Percentiles rank a stretch among this genome's conserved stretches.
Conservation (phyloP, 2,888 invertebrate species). For the Drosophila atripex region DNA sequence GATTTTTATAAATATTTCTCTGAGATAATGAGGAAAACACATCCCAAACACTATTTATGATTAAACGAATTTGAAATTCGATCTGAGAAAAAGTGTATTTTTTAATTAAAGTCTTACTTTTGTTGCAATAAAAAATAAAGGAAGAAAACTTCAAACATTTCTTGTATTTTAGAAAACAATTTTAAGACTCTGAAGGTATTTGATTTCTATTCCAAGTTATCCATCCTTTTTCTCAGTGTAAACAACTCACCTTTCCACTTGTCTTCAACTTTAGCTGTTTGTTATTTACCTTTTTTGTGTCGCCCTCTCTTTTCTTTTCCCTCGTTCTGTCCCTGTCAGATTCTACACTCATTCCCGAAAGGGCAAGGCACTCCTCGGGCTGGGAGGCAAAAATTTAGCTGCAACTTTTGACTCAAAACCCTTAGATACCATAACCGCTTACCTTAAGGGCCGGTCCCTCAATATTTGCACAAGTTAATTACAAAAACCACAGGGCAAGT, state of each 20-base stretch:
- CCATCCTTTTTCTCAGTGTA: constrained; percentile 5
- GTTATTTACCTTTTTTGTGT: constrained; percentile 62
- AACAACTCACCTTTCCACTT: constrained; percentile 67
- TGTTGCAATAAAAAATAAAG: too few species aligned
- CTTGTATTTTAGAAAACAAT: not conserved
- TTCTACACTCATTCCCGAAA: constrained; percentile 67
- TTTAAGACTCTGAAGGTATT: not conserved
- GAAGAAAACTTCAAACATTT: too few species aligned
- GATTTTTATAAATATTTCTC: too few species aligned
- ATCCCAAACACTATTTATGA: too few species aligned
- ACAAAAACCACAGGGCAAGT: constrained; percentile 60
- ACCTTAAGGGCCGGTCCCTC: constrained; percentile 41
- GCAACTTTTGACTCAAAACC: constrained; percentile 73
- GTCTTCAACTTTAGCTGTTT: constrained; percentile 65
- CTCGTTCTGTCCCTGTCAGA: constrained; percentile 16
- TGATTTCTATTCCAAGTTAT: not conserved
- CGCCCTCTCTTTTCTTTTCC: not conserved
- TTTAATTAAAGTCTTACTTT: too few species aligned
- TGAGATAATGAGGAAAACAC: too few species aligned
- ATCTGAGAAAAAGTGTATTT: too few species aligned
- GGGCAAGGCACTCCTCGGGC: constrained; percentile 67
- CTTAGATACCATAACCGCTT: constrained; percentile 32
- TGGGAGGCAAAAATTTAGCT: constrained; percentile 65
- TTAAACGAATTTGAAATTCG: too few species aligned
- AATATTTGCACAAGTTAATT: constrained; percentile 74